Evolutionary conservation across 2,888 invertebrate species (phyloP).

Genomic region (Eledona agricola): DNA sequence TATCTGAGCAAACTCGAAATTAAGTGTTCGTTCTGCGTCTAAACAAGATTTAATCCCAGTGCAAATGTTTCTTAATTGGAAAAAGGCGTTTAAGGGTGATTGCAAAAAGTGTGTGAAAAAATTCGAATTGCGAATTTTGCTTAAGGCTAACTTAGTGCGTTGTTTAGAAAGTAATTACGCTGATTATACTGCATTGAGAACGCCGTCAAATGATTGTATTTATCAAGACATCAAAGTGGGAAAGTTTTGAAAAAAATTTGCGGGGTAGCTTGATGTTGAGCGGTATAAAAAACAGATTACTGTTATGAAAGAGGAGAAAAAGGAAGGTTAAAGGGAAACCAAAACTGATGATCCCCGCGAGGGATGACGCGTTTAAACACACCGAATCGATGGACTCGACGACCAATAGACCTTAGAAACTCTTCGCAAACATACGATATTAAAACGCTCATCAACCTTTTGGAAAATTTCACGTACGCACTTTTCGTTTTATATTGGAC

Average conservation of each 20-base stretch:
- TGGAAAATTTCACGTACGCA: slow-evolving; percentile 34
- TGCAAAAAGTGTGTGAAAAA: slow-evolving; percentile 1
- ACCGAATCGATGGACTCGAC: slow-evolving; percentile 45
- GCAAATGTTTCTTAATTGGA: slow-evolving; percentile 28
- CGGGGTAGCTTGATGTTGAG: slow-evolving; percentile 46
- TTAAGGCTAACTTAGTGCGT: slow-evolving; percentile 15
- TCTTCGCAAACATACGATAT: slow-evolving; percentile 31
- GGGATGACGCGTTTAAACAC: slow-evolving; percentile 49
- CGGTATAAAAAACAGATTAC: slow-evolving; percentile 51
- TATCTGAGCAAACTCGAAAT: slow-evolving; percentile 21
- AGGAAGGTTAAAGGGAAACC: slow-evolving; percentile 49
- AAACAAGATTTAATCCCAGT: slow-evolving; percentile 28
- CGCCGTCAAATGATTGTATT: slow-evolving; percentile 37
- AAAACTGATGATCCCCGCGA: slow-evolving; percentile 50
- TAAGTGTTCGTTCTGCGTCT: slow-evolving; percentile 18
- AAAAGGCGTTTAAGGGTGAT: slow-evolving; percentile 15
- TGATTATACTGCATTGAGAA: slow-evolving; percentile 36
- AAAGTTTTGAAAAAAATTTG: slow-evolving; percentile 40
- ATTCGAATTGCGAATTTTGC: slow-evolving; percentile 3
- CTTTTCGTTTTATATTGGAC: slow-evolving; percentile 29
- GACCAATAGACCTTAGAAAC: slow-evolving; percentile 36
- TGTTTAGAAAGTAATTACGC: slow-evolving; percentile 34
- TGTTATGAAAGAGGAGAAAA: slow-evolving; percentile 50
- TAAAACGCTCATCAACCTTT: slow-evolving; percentile 15
- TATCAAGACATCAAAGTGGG: slow-evolving; percentile 42